Conservation (phyloP, 2,113 vertebrate species). For the Asarcornis scutulata region DNA sequence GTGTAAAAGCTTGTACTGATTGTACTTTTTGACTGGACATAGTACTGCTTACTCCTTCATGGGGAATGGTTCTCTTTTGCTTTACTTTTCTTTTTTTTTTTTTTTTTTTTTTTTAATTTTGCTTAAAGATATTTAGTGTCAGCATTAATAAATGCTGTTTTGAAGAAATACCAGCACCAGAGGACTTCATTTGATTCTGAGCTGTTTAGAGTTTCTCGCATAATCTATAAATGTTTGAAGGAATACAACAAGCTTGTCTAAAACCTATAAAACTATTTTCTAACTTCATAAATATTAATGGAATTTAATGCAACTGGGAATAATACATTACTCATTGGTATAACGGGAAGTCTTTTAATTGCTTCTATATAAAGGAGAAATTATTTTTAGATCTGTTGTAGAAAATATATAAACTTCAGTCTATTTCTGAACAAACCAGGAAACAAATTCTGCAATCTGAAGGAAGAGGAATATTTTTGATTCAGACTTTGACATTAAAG, state of each 20-base stretch:
- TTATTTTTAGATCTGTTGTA: slow-evolving; percentile 45
- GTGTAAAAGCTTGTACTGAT: background rate
- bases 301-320: background rate
- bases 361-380: slow-evolving; percentile 1
- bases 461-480: background rate
- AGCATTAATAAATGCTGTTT: background rate
- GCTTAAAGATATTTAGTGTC: background rate
- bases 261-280: background rate
- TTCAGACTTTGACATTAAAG: background rate
- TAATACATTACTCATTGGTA: background rate
- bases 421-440: background rate
- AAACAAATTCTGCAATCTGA: background rate
- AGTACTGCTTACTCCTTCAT: background rate
- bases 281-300: background rate
- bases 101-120: background rate
- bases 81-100: background rate
- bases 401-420: background rate
- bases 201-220: background rate
- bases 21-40: background rate
- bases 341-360: slow-evolving; percentile 46
- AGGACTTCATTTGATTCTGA: background rate
- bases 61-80: background rate
- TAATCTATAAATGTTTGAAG: background rate
- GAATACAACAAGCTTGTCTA: background rate
- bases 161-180: background rate